Base-by-base conservation (phyloP, 2,888 invertebrate genomes). In the Leucoptera coffeella region DNA sequence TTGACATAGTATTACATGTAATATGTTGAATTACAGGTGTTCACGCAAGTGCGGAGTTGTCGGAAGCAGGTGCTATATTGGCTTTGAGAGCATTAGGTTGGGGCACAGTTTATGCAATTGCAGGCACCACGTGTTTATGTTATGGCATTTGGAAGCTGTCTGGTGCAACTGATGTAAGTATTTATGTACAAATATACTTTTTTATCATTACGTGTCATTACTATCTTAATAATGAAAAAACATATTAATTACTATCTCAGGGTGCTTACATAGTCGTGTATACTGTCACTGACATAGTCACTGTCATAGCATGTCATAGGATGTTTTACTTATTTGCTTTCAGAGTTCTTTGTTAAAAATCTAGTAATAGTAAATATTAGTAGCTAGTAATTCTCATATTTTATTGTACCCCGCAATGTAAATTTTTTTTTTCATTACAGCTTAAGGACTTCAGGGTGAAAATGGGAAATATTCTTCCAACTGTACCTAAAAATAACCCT, bases 131-230 rank as follows among this genome's bases (percentile, higher is more conserved):
- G 6, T 52, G 84, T 26, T 53, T 94, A 27, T 88, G 85, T 47
- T 90, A 82, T 55, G 78, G 82, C 8, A 75, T 91, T 31, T 94
- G 91, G 88, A 93, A 92, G 58, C 45, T 91, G 9, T 82, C 91
- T 21, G 93, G 92, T 29, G 92, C 90, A 13, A 77, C 77, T 42
- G 78, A 85, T 74, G 89, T 90, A 71, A 75, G 75, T 60, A n/a
- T n/a, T n/a, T n/a, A n/a, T n/a, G n/a, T n/a, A n/a, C n/a, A n/a
- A n/a, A n/a, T n/a, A n/a, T n/a, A n/a, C n/a, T n/a, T n/a, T n/a
- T n/a, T n/a, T n/a, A n/a, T n/a, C n/a, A n/a, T n/a, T n/a, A n/a
- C n/a, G n/a, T n/a, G n/a, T n/a, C n/a, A n/a, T n/a, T n/a, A n/a
- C n/a, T n/a, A n/a, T n/a, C n/a, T n/a, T n/a, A n/a, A n/a, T n/a